phyloP scores from a whole-genome alignment of 2,797 vertebrate species.

The Anisognathus igniventris region DNA sequence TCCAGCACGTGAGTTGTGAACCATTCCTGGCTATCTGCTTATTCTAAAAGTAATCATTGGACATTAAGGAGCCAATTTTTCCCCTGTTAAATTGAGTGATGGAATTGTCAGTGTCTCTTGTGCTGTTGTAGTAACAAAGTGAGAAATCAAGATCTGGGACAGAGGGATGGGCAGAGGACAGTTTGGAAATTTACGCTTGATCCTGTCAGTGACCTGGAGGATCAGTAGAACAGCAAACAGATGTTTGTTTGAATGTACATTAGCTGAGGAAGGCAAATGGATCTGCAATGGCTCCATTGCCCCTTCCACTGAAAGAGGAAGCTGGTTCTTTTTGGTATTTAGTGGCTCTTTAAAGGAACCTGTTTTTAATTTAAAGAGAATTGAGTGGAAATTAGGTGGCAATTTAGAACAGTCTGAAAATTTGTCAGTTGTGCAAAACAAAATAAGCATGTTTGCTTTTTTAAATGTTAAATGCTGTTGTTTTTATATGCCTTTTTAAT shows the following conservation, averaged over 20 bases:
- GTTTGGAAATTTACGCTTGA: neutral
- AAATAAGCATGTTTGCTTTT: neutral
- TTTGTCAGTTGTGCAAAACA: neutral
- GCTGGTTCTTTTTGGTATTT: neutral
- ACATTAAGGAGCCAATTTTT: neutral
- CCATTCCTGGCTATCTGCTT: neutral
- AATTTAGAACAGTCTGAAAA: neutral
- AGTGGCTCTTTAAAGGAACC: neutral
- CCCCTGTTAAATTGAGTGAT: neutral
- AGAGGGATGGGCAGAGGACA: neutral
- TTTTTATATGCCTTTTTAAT: neutral
- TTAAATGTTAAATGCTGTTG: neutral
- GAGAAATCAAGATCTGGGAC: neutral
- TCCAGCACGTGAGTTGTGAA: neutral
- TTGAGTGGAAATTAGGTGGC: neutral
- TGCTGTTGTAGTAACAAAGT: neutral
- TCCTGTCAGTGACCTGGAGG: neutral
- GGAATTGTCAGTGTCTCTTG: neutral
- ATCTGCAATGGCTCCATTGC: fast-evolving
- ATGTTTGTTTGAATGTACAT: neutral
- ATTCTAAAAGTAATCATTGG: neutral
- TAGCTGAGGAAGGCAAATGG: neutral
- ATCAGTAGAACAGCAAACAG: neutral
- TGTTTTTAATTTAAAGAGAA: neutral
- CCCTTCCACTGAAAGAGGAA: neutral